phyloP scores from a whole-genome alignment of 2,113 vertebrate genomes.

The Microcebus lehilahytsara region DNA sequence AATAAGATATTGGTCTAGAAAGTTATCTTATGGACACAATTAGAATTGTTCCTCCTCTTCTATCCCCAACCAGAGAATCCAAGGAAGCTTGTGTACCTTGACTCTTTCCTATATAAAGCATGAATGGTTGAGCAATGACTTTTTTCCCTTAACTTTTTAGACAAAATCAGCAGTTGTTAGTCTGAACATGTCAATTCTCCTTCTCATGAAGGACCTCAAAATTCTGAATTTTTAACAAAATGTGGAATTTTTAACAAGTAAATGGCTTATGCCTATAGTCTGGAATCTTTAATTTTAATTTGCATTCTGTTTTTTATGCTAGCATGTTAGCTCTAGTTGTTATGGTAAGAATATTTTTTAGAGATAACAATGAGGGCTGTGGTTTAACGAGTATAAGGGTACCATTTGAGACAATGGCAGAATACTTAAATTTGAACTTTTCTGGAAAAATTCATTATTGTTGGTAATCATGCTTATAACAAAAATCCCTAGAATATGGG shows the following conservation, averaged over 20 bases:
- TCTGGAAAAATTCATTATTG: conserved; percentile 30
- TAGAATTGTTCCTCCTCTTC: background rate
- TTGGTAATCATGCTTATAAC: background rate
- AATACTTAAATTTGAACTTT: conserved; percentile 22
- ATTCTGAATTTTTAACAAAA: background rate
- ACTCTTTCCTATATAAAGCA: background rate
- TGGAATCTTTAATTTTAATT: conserved; percentile 45
- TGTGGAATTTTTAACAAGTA: conserved; percentile 23
- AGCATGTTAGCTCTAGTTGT: conserved; percentile 21
- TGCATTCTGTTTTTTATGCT: conserved; percentile 35
- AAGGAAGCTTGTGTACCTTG: background rate
- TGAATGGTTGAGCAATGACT: background rate
- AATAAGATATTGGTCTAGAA: background rate
- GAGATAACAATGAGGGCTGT: background rate
- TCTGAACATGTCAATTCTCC: background rate
- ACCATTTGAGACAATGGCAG: background rate
- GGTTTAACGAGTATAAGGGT: background rate
- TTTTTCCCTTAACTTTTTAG: background rate
- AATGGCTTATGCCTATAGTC: background rate
- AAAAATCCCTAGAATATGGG: background rate
- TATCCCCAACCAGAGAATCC: background rate
- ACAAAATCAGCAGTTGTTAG: background rate
- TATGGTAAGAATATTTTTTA: conserved; percentile 42
- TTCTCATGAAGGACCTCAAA: background rate
- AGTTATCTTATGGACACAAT: background rate